Evolutionary conservation across 2,797 vertebrate genomes (phyloP).

Genomic region (Liparis tanakae): DNA sequence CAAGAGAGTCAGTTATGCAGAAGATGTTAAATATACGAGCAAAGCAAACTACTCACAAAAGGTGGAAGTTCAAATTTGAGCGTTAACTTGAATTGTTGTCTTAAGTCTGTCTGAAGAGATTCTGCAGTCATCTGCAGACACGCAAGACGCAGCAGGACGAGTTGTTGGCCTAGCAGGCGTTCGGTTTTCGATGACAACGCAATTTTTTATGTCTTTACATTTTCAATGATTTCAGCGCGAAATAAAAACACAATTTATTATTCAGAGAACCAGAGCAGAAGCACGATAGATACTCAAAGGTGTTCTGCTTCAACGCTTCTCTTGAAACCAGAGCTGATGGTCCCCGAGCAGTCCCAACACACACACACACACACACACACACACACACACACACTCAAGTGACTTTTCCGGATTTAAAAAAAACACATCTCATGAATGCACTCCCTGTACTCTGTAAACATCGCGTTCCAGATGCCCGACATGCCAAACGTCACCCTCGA

Average conservation of each 20-base stretch:
- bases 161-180: not conserved
- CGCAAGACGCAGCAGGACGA: not conserved
- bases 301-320: not conserved
- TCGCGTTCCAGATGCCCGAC: conserved; percentile 25
- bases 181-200: not conserved
- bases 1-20: too few species aligned
- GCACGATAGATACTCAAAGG: not conserved
- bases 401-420: conserved; percentile 7
- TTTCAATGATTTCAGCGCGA: not conserved
- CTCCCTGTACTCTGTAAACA: not conserved
- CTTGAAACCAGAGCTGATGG: not conserved
- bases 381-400: conserved; percentile 5
- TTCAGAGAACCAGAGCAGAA: not conserved
- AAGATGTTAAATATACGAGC: not conserved
- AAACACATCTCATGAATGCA: conserved; percentile 15
- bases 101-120: not conserved
- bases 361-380: not conserved
- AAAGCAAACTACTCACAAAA: not conserved
- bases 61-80: not conserved
- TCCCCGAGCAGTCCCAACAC: not conserved
- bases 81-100: not conserved
- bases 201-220: too few species aligned
- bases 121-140: not conserved
- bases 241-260: not conserved
- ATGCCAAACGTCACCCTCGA: conserved; percentile 2